Evolutionary conservation across 2,888 invertebrate genomes (phyloP), one percentile per base, ranked within the genome.

Genomic region (Artemia sp.): DNA sequence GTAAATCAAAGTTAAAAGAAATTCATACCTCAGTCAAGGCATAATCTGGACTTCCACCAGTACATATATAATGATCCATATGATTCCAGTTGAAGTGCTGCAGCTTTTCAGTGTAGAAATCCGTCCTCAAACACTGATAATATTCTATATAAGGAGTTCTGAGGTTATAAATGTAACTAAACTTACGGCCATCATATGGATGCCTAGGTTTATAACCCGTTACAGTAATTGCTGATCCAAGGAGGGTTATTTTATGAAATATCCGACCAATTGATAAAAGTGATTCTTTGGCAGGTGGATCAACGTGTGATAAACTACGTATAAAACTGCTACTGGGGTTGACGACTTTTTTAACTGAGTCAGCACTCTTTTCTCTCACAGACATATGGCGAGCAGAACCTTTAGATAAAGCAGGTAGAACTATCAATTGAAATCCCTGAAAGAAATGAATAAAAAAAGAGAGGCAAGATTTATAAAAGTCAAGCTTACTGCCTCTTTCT

Each of bases 31-130:
- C 92, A 72, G 86, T 87, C 51, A 94, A 81, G 51, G 86, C 84
- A 80, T 92, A 93, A 77, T 93, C 93, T 0, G 90, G 89, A 77
- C 94, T 93, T 0, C 95, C 95, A 72, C 92, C 83, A 0, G 92
- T 92, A 76, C 94, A 94, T 73, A 96, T 92, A 77, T 95, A 96
- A 78, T 94, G 91, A 80, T 97, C 96, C 81, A 96, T 84, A 77
- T 93, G 92, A 79, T 95, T 96, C 96, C 96, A 97, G 80, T 92
- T 94, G 78, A 90, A 96, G 74, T 90, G 92, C 79, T 96, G 96
- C 70, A 95, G 80, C 77, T 92, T 92, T 79, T 96, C 94, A 0
- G 93, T 92, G 1, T 89, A 88, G 78, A 96, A 96, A 66, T 92
- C 89, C 0, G 93, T 93, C 84, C 90, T 91, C 0, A 94, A 95